phyloP scores from a whole-genome alignment of 2,113 vertebrate species.

The Xenus cinereus region DNA sequence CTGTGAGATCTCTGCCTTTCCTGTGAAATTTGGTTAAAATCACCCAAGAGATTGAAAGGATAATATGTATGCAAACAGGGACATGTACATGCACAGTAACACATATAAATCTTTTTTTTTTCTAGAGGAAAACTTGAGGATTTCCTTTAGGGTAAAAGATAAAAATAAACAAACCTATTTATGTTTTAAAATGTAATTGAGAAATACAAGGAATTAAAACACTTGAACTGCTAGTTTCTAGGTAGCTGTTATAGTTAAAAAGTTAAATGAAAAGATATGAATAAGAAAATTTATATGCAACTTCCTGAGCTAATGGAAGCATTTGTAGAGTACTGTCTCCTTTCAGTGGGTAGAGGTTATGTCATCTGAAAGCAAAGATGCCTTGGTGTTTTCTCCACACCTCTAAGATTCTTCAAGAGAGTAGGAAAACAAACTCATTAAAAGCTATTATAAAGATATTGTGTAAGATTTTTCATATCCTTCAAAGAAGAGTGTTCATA shows the following conservation, averaged over 20 bases:
- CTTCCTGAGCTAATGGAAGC: not conserved
- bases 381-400: not conserved
- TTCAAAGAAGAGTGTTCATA: constrained; percentile 54
- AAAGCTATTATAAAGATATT: not conserved
- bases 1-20: not conserved
- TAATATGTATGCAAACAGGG: not conserved
- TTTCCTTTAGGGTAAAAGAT: not conserved
- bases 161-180: not conserved
- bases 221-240: not conserved
- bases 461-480: not conserved
- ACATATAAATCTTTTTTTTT: not conserved
- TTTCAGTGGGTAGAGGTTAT: not conserved
- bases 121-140: not conserved
- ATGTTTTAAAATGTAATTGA: not conserved
- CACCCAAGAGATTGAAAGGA: not conserved
- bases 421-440: not conserved
- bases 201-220: not conserved
- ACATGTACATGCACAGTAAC: not conserved
- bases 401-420: not conserved
- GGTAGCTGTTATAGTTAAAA: not conserved
- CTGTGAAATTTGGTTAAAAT: not conserved
- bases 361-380: not conserved
- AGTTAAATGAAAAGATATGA: not conserved
- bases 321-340: not conserved
- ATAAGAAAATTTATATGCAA: not conserved